These are phyloP conservation scores for Drosophila mimica DNA, from an alignment of 2,888 invertebrate genomes.

Conservation along the genomic window DNA sequence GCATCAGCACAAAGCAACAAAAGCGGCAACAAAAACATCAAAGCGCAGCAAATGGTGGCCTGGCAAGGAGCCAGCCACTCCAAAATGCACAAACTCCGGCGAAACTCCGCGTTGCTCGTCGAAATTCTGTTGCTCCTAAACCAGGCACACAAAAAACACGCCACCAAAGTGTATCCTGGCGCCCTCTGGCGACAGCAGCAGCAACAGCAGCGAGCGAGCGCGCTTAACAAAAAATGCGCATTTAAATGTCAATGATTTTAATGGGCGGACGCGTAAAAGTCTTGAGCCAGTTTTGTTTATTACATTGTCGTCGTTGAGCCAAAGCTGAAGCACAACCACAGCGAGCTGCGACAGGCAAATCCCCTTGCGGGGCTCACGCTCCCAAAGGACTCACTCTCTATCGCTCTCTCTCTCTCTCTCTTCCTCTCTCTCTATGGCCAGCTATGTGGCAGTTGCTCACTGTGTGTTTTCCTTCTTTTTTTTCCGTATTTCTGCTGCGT, in stretches of 20 bases:
- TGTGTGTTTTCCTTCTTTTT: slow-evolving; percentile 15
- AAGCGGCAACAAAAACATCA: slow-evolving; percentile 61
- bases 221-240: slow-evolving; percentile 46
- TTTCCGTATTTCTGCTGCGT: slow-evolving; percentile 59
- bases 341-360: slow-evolving; percentile 8
- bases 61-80: slow-evolving; percentile 33
- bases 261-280: slow-evolving; percentile 77
- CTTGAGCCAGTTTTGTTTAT: slow-evolving; percentile 78
- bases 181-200: slow-evolving; percentile 52
- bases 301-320: slow-evolving; percentile 62
- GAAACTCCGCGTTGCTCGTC: slow-evolving; percentile 3
- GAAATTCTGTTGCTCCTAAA: slow-evolving; percentile 10
- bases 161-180: slow-evolving; percentile 65
- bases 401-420: not conserved
- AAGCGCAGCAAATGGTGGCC: slow-evolving; percentile 45
- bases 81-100: slow-evolving; percentile 35
- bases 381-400: slow-evolving; percentile 41
- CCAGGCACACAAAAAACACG: slow-evolving; percentile 39
- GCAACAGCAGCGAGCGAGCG: not conserved
- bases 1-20: slow-evolving; percentile 70
- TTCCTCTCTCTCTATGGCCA: not conserved
- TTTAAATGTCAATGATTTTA: slow-evolving; percentile 82
- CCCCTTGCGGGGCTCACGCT: not conserved
- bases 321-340: slow-evolving; percentile 43
- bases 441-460: slow-evolving; percentile 32